Evolutionary conservation across 1,140 invertebrate species (phyloP).

Genomic region (Magallana angulata): DNA sequence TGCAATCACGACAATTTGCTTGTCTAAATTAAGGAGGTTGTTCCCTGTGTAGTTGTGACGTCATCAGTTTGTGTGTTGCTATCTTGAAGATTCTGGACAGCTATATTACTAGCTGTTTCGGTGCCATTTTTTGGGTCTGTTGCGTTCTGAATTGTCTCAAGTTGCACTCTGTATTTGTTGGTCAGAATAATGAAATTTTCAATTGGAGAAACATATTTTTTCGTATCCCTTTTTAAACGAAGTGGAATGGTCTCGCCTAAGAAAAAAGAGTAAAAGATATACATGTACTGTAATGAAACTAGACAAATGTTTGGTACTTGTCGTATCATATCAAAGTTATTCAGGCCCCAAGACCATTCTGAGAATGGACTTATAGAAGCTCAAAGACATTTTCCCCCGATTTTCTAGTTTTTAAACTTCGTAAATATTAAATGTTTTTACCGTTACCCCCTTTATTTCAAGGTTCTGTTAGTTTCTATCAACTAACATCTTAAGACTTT

Average conservation of each 20-base stretch:
- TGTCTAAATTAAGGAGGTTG: background rate
- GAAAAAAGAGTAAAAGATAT: background rate
- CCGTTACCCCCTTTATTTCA: too few relatives aligned
- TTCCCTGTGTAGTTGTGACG: background rate
- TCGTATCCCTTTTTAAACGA: background rate
- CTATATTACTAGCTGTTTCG: background rate
- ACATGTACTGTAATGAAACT: too few relatives aligned
- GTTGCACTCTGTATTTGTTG: conserved; percentile 2
- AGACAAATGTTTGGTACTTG: too few relatives aligned
- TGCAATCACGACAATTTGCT: background rate
- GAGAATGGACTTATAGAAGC: too few relatives aligned
- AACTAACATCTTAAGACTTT: too few relatives aligned
- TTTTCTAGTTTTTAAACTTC: too few relatives aligned
- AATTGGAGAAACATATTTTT: background rate
- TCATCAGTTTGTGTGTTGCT: background rate
- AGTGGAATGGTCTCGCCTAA: background rate
- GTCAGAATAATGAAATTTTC: background rate
- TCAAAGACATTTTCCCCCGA: too few relatives aligned
- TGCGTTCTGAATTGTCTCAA: background rate
- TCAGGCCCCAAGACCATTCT: too few relatives aligned
- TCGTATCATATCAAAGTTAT: too few relatives aligned
- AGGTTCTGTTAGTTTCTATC: too few relatives aligned
- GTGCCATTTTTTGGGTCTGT: background rate
- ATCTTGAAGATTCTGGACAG: background rate
- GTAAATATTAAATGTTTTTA: too few relatives aligned